Conservation (phyloP, 2,113 vertebrate species). For the Camelus bactrianus region DNA sequence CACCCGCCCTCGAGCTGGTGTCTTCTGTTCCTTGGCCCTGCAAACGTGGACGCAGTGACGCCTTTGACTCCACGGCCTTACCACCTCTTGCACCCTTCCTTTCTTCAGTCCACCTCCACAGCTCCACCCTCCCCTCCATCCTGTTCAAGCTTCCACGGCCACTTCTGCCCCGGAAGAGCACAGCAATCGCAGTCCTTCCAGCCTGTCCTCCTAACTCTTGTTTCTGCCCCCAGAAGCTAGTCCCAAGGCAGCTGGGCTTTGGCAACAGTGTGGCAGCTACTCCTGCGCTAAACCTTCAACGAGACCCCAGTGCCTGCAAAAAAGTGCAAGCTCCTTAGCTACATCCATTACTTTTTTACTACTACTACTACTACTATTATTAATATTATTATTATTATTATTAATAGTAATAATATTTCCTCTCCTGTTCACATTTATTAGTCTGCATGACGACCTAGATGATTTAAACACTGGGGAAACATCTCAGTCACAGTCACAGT, state of each 20-base stretch:
- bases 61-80: neutral
- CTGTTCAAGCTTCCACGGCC: neutral
- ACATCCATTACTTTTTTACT: neutral
- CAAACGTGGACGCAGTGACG: neutral
- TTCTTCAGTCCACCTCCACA: neutral
- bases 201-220: neutral
- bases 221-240: neutral
- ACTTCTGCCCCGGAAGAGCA: neutral
- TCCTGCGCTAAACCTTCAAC: neutral
- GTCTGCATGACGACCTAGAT: neutral
- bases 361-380: too few species aligned
- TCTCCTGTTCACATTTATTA: neutral
- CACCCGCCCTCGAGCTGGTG: rapidly evolving
- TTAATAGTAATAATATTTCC: neutral
- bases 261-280: neutral
- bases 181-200: neutral
- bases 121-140: rapidly evolving
- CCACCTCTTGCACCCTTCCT: neutral
- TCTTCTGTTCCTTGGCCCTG: neutral
- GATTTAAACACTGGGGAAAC: neutral
- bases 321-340: neutral
- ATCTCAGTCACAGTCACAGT: neutral
- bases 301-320: neutral
- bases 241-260: neutral
- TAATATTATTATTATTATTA: neutral